These are phyloP conservation scores for Nothobranchius furzeri DNA, from an alignment of 2,113 vertebrate species.

Conservation along the genomic window DNA sequence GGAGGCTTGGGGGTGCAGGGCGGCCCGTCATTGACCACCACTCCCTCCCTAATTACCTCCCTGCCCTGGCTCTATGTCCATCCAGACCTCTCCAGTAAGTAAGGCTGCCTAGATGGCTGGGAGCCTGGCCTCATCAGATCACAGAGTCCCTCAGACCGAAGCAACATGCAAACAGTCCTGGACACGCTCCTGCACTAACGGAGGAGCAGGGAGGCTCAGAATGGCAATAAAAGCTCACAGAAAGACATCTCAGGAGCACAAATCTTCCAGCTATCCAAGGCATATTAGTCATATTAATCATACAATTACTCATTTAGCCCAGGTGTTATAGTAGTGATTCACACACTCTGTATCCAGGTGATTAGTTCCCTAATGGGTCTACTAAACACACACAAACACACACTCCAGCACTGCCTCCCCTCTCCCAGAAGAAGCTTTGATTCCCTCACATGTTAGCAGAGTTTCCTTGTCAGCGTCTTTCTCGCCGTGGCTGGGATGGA, in stretches of 20 bases:
- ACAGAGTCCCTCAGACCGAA: constrained; percentile 65
- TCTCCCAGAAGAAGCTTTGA: constrained; percentile 54
- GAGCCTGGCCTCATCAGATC: constrained; percentile 77
- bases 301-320: constrained; percentile 27
- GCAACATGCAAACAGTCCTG: constrained; percentile 55
- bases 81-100: constrained; percentile 75
- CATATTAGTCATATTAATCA: constrained; percentile 24
- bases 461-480: constrained; percentile 60
- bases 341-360: constrained; percentile 42
- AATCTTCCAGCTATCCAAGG: constrained; percentile 29
- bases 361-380: constrained; percentile 58
- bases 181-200: constrained; percentile 55
- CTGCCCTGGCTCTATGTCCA: constrained; percentile 66
- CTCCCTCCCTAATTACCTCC: constrained; percentile 79
- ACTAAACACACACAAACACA: constrained; percentile 38
- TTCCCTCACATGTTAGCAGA: constrained; percentile 62
- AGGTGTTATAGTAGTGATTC: constrained; percentile 39
- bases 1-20: constrained; percentile 53
- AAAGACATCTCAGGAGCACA: constrained; percentile 44
- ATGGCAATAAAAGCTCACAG: constrained; percentile 46
- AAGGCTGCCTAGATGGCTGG: constrained; percentile 71
- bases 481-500: constrained; percentile 66
- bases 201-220: constrained; percentile 38
- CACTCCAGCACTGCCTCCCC: constrained; percentile 10
- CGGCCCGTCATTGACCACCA: constrained; percentile 76